Evolutionary conservation across 2,113 vertebrate species (phyloP).

Genomic region (Buteo buteo): DNA sequence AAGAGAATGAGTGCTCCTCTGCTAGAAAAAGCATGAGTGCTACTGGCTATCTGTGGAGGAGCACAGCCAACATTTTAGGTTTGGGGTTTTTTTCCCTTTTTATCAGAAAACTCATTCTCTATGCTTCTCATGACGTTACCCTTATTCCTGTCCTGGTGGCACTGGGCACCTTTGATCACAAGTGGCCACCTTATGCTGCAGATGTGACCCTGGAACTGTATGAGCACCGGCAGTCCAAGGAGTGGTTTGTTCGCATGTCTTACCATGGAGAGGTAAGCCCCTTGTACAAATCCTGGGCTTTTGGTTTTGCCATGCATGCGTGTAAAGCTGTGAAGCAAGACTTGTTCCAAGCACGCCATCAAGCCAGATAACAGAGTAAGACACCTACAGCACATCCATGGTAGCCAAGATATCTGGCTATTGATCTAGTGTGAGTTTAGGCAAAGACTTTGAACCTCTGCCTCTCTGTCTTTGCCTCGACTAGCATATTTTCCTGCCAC

Average conservation of each 20-base stretch:
- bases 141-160: conserved; percentile 86
- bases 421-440: neutral
- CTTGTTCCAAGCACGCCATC: neutral
- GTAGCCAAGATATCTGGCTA: neutral
- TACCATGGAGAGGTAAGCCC: conserved; percentile 83
- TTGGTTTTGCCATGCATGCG: neutral
- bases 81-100: neutral
- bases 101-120: conserved; percentile 88
- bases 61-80: neutral
- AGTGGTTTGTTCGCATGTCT: conserved; percentile 83
- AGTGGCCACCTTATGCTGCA: conserved; percentile 88
- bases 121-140: conserved; percentile 86
- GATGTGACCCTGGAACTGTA: conserved; percentile 88
- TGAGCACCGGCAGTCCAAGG: conserved; percentile 76
- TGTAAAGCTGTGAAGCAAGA: neutral
- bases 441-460: neutral
- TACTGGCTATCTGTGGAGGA: neutral
- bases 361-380: neutral
- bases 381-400: neutral
- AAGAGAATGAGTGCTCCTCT: neutral
- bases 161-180: conserved; percentile 87
- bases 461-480: neutral
- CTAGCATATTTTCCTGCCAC: neutral
- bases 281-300: neutral
- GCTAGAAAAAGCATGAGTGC: neutral